Conservation (phyloP, 2,797 vertebrate species). For the Protonibea diacanthus region DNA sequence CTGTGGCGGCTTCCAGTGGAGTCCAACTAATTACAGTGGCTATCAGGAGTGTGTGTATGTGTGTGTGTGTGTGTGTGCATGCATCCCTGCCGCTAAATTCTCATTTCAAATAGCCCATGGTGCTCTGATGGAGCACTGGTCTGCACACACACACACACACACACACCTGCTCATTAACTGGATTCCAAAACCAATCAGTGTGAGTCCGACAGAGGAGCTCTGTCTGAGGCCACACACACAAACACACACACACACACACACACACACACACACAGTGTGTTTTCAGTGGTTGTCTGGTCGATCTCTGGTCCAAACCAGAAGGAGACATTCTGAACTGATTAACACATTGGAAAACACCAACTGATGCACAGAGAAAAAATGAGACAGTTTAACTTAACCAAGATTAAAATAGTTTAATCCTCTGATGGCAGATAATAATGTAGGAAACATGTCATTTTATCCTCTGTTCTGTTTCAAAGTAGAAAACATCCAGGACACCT, state of each 20-base stretch:
- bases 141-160: slow-evolving; percentile 34
- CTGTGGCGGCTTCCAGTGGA: slow-evolving; percentile 78
- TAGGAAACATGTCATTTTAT: no score
- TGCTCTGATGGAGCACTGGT: slow-evolving; percentile 65
- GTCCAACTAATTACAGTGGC: slow-evolving; percentile 83
- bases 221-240: slow-evolving; percentile 51
- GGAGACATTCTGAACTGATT: slow-evolving; percentile 37
- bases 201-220: slow-evolving; percentile 64
- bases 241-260: slow-evolving; percentile 42
- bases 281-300: slow-evolving; percentile 32
- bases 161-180: slow-evolving; percentile 80
- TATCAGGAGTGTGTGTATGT: slow-evolving; percentile 67
- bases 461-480: no score
- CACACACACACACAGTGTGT: slow-evolving; percentile 26
- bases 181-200: slow-evolving; percentile 77
- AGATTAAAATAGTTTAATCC: slow-evolving; percentile 3
- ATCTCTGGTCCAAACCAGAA: slow-evolving; percentile 42
- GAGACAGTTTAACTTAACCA: not conserved
- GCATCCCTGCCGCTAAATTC: slow-evolving; percentile 77
- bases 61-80: slow-evolving; percentile 40
- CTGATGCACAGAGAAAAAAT: not conserved
- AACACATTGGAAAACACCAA: slow-evolving; percentile 10
- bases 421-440: not conserved
- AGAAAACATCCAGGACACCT: no score
- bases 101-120: slow-evolving; percentile 84